These are phyloP conservation scores for Xanthia icteritia DNA, from an alignment of 2,888 invertebrate genomes.

Conservation along the genomic window DNA sequence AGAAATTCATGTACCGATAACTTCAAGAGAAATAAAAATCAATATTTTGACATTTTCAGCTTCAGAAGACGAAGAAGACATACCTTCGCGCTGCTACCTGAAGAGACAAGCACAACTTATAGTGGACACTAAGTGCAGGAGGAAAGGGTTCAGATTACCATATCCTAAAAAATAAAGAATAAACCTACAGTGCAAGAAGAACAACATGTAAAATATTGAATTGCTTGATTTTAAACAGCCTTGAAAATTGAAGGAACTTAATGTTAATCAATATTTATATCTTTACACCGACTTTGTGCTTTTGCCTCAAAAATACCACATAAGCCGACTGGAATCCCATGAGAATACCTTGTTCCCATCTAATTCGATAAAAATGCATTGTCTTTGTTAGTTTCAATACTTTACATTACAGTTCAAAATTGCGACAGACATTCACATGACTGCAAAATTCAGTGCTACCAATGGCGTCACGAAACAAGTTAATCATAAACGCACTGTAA, in stretches of 20 bases:
- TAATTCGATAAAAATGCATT: background rate
- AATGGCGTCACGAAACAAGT: no score
- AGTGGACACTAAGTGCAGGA: conserved; percentile 94
- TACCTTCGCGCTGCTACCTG: conserved; percentile 94
- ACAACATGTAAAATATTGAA: background rate
- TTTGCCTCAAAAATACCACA: background rate
- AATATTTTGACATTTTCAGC: conserved; percentile 73
- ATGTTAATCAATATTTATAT: conserved; percentile 5
- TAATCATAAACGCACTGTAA: no score
- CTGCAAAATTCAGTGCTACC: no score
- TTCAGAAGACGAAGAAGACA: conserved; percentile 95
- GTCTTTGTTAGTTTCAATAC: no score
- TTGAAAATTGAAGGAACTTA: background rate
- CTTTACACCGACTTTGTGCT: background rate
- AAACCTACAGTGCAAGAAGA: no score
- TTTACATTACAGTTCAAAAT: no score
- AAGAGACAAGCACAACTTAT: conserved; percentile 96
- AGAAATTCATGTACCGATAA: background rate
- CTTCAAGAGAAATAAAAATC: background rate
- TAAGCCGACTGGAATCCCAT: background rate
- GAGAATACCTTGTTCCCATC: background rate
- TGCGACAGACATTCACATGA: no score
- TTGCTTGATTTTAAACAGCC: background rate
- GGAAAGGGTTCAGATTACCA: conserved; percentile 92
- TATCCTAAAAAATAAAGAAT: conserved; percentile 78